Base-by-base conservation (phyloP, 2,113 vertebrate species). In the Saccopteryx bilineata region DNA sequence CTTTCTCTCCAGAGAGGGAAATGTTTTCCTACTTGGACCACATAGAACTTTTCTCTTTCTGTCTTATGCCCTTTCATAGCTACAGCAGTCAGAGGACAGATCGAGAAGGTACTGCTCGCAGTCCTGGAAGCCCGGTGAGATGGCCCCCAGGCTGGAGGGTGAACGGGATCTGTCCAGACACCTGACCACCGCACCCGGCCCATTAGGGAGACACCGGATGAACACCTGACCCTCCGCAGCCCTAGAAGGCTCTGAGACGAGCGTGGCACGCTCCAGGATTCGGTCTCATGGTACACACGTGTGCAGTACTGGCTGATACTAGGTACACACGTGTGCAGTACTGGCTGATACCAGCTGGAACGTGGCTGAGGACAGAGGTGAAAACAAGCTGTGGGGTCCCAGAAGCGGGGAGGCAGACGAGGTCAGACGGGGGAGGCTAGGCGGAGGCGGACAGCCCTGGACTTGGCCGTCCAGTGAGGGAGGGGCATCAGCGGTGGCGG, bases 401-500 rank as follows among this genome's bases (percentile, higher is more conserved):
- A 15, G 69, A 58, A 26, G 50, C 15, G 15, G 39, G 81, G 19
- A 15, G 5, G 6, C 9, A 7, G 18, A 60, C 0, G 24, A 21
- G 1, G 33, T 14, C 4, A 5, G 48, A 5, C 0, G 0, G 54
- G 82, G 82, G 71, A 7, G 15, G 71, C 48, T 9, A 28, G 66
- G 15, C 0, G 3, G 66, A 10, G 19, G 60, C 65, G 0, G 31
- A 19, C 2, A 3, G 17, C 9, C 28, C 17, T 0, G 1, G 71
- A 7, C 52, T 4, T 2, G 0, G 24, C 28, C 66, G 46, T 13
- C 50, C 0, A 0, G 14, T 0, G 9, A 1, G 21, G 63, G 65
- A 39, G 75, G 66, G 9, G 0, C 3, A 18, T 14, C 26, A 0
- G 1, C 23, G 58, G 68, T 24, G 69, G 19, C 3, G 75, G 82